Evolutionary conservation across 1,140 invertebrate genomes (phyloP), one percentile per base, ranked within the genome.

Genomic region (Zaprionus ornatus): DNA sequence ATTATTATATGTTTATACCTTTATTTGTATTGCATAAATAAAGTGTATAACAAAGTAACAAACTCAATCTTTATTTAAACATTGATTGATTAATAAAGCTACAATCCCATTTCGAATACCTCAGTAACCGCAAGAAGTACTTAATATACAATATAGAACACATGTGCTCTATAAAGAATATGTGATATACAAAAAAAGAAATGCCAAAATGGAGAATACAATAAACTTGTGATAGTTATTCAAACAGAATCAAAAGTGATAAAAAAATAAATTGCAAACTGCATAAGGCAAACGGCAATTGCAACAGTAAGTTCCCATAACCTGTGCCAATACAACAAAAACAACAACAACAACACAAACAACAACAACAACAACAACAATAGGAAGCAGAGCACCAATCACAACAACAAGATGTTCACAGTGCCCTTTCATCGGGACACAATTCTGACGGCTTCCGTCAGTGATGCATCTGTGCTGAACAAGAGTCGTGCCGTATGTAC

Each of bases 361-460:
- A 69, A 25, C 32, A 27, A 32, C 42, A 64, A 35, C 6, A 60
- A 55, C 19, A 70, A 59, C 40, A 59, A 13, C 19, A 64, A 35
- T n/a, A n/a, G n/a, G n/a, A n/a, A n/a, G n/a, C n/a, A n/a, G n/a
- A n/a, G n/a, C 37, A 37, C 61, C 21, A 70, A 48, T 35, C 42
- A 27, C 19, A 54, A 27, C 42, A 55, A 68, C 12, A 69, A 77
- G 27, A 92, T 92, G 92, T 92, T 92, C 64, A 92, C 91, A 35
- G 78, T 92, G 68, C 92, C 92, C 60, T 92, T 91, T 70, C 81
- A 92, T 82, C 91, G 92, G 63, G 91, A 92, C 72, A 92, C 87
- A 42, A 90, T 92, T 59, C 66, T 92, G 71, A 91, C 90, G 32
- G 79, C 88, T 67, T 92, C 92, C 66, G 75, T 92, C 65, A 92